These are phyloP conservation scores for Sisyra nigra DNA, from an alignment of 2,888 invertebrate species.

Conservation along the genomic window DNA sequence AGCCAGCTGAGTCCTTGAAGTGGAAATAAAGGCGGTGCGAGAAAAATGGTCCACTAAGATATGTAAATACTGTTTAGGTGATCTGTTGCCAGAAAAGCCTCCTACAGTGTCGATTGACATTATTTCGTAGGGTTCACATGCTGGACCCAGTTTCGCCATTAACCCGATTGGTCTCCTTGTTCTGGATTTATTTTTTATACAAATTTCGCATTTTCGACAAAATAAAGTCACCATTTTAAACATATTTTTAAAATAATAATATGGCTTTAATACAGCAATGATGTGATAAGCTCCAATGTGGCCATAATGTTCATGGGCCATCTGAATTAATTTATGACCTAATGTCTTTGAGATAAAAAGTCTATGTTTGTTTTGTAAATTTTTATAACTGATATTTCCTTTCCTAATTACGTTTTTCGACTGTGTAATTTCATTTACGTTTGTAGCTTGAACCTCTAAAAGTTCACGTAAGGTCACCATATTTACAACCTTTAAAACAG, in stretches of 20 bases:
- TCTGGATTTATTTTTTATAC: constrained; percentile 1
- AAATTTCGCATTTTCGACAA: constrained; percentile 6
- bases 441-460: not conserved
- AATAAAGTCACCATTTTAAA: not conserved
- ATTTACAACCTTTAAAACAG: no score
- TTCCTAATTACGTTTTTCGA: not conserved
- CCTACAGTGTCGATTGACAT: not conserved
- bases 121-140: not conserved
- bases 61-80: no score
- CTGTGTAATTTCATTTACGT: not conserved
- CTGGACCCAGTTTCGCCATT: no score
- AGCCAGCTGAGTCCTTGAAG: no score
- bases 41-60: no score
- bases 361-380: not conserved
- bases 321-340: not conserved
- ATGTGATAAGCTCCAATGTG: no score
- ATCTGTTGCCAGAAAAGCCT: constrained; percentile 3
- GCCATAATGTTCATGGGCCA: not conserved
- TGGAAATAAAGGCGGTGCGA: no score
- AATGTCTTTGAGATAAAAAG: not conserved
- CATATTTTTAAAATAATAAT: no score
- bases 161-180: not conserved
- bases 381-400: not conserved
- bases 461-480: not conserved
- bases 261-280: constrained; percentile 6